Percentiles rank a stretch among this genome's conserved stretches.
Evolutionary conservation across 2,888 invertebrate genomes (phyloP).

Genomic region (Psylliodes chrysocephalus): DNA sequence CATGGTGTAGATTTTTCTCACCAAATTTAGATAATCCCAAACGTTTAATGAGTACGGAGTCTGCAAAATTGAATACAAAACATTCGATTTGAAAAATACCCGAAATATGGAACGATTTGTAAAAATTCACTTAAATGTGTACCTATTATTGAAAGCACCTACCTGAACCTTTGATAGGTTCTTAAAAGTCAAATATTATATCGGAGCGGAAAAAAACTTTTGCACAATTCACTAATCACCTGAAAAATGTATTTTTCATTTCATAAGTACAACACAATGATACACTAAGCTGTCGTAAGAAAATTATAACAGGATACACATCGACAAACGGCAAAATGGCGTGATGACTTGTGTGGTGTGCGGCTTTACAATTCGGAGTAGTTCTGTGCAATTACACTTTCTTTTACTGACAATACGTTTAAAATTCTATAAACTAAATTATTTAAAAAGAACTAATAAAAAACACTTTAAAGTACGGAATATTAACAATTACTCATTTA

Average conservation of each 20-base stretch:
- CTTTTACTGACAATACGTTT: neutral
- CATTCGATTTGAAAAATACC: neutral
- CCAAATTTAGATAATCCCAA: neutral
- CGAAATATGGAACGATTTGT: constrained; percentile 1
- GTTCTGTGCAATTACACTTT: neutral
- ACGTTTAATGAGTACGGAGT: neutral
- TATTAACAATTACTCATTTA: neutral
- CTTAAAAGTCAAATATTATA: neutral
- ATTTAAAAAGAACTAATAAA: neutral
- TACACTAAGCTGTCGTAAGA: neutral
- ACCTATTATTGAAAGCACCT: constrained; percentile 8
- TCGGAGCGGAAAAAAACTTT: neutral
- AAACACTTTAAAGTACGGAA: constrained; percentile 2
- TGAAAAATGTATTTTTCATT: neutral
- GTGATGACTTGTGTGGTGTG: constrained; percentile 25
- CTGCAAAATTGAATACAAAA: neutral
- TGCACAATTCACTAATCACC: neutral
- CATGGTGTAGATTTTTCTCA: neutral
- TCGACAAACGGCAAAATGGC: constrained; percentile 32
- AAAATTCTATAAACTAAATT: neutral
- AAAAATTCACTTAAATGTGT: neutral
- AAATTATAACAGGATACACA: constrained; percentile 20
- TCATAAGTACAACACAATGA: neutral
- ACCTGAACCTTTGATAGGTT: neutral
- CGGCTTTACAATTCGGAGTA: constrained; percentile 20